phyloP scores from a whole-genome alignment of 2,113 vertebrate genomes.

The Myodes glareolus region DNA sequence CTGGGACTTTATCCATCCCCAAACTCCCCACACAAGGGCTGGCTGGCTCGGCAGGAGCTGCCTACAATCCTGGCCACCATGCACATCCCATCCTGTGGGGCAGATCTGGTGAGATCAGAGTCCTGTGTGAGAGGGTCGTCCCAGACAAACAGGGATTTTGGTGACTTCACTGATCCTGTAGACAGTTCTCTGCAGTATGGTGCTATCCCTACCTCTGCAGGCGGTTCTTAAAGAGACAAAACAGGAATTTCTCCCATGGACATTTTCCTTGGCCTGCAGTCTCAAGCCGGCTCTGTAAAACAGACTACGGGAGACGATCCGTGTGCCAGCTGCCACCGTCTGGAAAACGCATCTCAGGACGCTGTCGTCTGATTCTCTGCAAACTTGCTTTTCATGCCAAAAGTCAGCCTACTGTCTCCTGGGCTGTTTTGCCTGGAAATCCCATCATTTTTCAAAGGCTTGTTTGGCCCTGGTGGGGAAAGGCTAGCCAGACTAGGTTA shows the following conservation, averaged over 20 bases:
- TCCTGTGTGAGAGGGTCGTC: fast-evolving
- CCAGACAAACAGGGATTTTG: not conserved
- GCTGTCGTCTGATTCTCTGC: fast-evolving
- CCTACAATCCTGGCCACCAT: not conserved
- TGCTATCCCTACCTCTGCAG: not conserved
- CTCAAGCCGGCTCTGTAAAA: not conserved
- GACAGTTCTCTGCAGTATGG: not conserved
- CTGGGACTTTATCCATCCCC: too few species aligned
- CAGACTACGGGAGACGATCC: not conserved
- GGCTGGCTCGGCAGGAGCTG: not conserved
- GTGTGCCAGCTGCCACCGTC: not conserved
- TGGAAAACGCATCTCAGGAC: fast-evolving
- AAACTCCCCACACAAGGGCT: not conserved
- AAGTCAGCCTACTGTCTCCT: not conserved
- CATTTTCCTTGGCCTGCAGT: not conserved
- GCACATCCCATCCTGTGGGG: not conserved
- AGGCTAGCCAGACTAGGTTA: not conserved
- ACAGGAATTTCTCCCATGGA: not conserved
- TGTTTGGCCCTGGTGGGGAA: not conserved
- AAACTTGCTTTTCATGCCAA: too few species aligned
- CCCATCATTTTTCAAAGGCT: not conserved
- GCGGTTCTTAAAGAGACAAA: not conserved
- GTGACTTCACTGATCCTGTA: too few species aligned
- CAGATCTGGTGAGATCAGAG: not conserved
- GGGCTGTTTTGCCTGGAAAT: slow-evolving; percentile 33